These are phyloP conservation scores for Stictonetta naevosa DNA, from an alignment of 2,113 vertebrate genomes.

Conservation along the genomic window DNA sequence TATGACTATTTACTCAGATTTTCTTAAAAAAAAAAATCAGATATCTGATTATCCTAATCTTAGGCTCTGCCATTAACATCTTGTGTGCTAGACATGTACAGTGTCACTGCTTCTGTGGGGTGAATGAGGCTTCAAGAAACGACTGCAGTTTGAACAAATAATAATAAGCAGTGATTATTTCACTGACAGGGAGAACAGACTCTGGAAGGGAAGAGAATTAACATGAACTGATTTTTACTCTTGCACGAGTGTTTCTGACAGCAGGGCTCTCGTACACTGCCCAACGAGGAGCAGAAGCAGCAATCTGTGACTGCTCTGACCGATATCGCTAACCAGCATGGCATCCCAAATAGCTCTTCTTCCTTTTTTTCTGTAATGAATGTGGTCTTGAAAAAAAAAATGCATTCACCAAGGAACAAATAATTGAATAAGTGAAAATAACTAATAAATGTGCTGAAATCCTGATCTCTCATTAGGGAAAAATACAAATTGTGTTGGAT, in stretches of 20 bases:
- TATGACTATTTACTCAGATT: not conserved
- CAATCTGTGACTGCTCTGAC: not conserved
- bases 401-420: not conserved
- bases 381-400: not conserved
- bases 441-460: not conserved
- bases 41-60: not conserved
- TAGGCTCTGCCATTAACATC: not conserved
- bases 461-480: not conserved
- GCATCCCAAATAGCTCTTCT: not conserved
- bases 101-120: not conserved
- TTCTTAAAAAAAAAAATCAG: not conserved
- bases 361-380: not conserved
- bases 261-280: not conserved
- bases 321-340: not conserved
- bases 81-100: not conserved
- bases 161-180: not conserved
- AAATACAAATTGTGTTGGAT: not conserved
- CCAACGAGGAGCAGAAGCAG: not conserved
- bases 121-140: not conserved
- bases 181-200: not conserved
- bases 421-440: not conserved
- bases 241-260: not conserved
- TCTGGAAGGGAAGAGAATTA: not conserved
- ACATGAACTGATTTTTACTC: not conserved
- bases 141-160: not conserved